A percentile compares a stretch with the other conserved stretches of the same genome.
Evolutionary conservation across 2,113 vertebrate species (phyloP).

Genomic region (Telmatochromis bifrenatus): DNA sequence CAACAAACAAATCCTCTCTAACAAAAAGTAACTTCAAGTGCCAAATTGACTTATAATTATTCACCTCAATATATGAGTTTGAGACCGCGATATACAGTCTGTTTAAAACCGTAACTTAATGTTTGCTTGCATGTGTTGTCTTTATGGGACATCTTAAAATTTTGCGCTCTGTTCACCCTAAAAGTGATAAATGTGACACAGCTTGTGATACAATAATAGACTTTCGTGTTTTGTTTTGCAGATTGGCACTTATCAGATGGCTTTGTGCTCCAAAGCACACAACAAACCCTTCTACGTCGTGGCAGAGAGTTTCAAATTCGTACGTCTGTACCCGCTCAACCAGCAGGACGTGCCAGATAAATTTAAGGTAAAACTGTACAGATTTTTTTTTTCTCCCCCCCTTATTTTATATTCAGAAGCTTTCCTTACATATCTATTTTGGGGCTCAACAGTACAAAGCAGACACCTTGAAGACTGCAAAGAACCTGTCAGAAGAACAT

Average conservation of each 20-base stretch:
- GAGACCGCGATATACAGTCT: not conserved
- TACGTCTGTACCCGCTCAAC: constrained; percentile 93
- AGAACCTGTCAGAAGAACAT: constrained; percentile 83
- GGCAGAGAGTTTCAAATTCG: constrained; percentile 97
- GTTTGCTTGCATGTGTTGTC: not conserved
- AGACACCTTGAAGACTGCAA: constrained; percentile 76
- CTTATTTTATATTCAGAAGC: not conserved
- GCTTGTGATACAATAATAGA: not conserved
- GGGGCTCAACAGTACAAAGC: constrained; percentile 85
- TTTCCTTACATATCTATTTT: not conserved
- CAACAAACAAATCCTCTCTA: not conserved
- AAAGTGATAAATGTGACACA: not conserved
- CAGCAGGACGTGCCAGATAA: constrained; percentile 92
- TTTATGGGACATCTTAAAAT: not conserved
- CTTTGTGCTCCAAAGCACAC: constrained; percentile 92
- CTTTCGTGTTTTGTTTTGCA: constrained; percentile 25
- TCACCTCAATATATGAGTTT: not conserved
- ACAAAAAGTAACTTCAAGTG: not conserved
- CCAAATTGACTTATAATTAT: not conserved
- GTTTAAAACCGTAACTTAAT: not conserved
- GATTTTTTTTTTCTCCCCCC: not conserved
- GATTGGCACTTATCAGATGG: constrained; percentile 98
- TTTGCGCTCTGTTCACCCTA: not conserved
- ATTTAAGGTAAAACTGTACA: constrained; percentile 79
- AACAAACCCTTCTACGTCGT: constrained; percentile 98